phyloP scores from a whole-genome alignment of 37 sponge, comb jelly and placozoan genomes.

The Ephydatia muelleri region DNA sequence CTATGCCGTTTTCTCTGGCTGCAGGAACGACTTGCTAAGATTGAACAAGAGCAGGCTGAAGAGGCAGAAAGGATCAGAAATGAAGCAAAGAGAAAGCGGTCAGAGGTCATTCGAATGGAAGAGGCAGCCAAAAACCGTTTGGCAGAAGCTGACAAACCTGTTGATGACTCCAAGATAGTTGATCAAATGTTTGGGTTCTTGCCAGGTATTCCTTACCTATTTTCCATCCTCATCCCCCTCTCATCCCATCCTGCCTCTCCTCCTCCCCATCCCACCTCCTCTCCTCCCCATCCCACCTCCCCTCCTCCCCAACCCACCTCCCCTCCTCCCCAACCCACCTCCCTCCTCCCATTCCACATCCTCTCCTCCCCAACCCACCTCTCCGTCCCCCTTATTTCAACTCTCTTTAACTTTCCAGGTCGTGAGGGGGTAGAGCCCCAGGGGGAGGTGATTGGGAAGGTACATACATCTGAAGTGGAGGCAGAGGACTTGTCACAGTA shows the following conservation, averaged over 20 bases:
- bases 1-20: background rate
- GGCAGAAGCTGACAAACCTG: no score
- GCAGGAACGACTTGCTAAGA: conserved; percentile 69
- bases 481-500: conserved; percentile 83
- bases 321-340: background rate
- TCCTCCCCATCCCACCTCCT: background rate
- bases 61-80: conserved; percentile 62
- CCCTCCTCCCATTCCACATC: background rate
- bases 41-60: conserved; percentile 73
- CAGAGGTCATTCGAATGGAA: conserved; percentile 53
- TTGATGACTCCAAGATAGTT: conserved; percentile 86
- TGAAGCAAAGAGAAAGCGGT: conserved; percentile 73
- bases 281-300: no score
- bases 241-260: background rate
- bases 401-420: background rate
- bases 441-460: conserved; percentile 20
- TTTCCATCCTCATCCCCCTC: no score
- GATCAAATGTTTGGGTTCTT: conserved; percentile 86
- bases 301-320: background rate
- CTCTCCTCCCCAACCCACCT: no score
- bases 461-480: conserved; percentile 26
- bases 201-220: conserved; percentile 13
- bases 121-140: conserved; percentile 57
- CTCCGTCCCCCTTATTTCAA: no score
- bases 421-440: background rate